Base-by-base conservation (phyloP, 2,797 vertebrate genomes). In the Lithobates pipiens region DNA sequence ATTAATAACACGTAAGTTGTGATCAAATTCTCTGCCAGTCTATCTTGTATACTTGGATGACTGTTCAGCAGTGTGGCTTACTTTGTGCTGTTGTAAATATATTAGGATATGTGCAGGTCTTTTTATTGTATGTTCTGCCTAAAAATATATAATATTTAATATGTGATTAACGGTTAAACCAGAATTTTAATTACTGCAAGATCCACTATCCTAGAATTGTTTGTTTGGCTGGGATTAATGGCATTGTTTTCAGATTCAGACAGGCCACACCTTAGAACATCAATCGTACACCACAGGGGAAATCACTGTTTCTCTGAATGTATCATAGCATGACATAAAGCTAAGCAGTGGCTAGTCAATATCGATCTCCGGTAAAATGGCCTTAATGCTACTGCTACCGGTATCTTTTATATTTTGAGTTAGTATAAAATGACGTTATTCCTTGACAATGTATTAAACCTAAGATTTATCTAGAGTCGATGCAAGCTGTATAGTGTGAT, bases 1-100 rank as follows among this genome's bases (percentile, higher is more conserved):
- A 98, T 99, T 92, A 99, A 98, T 92, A 99, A 99, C 84, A 98
- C 97, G 97, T 98, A 93, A 95, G 97, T 93, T 4, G 76, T n/a
- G 5, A 23, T n/a, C 25, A n/a, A 25, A 65, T 18, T 13, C 16
- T 54, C 1, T 21, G 50, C 50, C 50, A 54, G 15, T 54, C 6
- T 54, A 18, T 50, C 10, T 44, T 44, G 10, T 44, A 44, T 44
- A 10, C 10, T 10, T 11, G 42, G 9, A 11, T 44, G 42, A 44
- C 11, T 2, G 10, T 11, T 11, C 42, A 44, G 10, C 42, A 44
- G 42, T 50, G 46, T 18, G 15, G 15, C 46, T 50, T 18, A 44
- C 21, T 61, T 3, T 23, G 54, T 61, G 6, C 21, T 23, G 21
- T 57, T 23, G 18, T 1, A 57, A 57, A 57, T 57, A 57, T 23